Evolutionary conservation across 2,888 invertebrate genomes (phyloP), one percentile per base, ranked within the genome.

Genomic region (Hirtodrosophila duncani): DNA sequence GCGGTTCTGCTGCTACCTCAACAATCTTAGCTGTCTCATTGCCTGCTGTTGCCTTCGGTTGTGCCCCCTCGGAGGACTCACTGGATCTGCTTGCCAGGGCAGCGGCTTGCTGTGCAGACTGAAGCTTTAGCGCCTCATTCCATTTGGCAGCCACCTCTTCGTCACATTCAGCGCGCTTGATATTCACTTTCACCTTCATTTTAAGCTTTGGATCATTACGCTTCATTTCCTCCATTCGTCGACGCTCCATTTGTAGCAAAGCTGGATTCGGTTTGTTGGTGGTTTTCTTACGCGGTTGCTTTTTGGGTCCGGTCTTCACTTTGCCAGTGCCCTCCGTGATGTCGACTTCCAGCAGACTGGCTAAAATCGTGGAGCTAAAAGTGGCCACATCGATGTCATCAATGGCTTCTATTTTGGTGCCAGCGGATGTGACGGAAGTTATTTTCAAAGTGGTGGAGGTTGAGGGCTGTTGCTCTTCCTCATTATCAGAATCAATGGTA

Each of bases 181-280:
- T 44, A 6, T 71, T 66, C 6, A 86, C 70, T 10, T 59, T 30
- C 24, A 82, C 79, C 43, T 81, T 74, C 74, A 77, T 84, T 52
- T 85, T 85, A 2, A 87, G 53, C 39, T 87, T 86, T 9, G 62
- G 41, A 65, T 86, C 86, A n/a, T 66, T 82, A 3, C 69, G 75
- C 37, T 84, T 85, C 17, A 81, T 63, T 33, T 86, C 84, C 13
- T 83, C 81, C 41, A 85, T 63, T 7, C 84, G 83, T 48, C 82
- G 82, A 2, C 82, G 81, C 37, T 84, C 82, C 37, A 86, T 70
- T 38, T 85, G 84, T 6, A 86, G 48, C 7, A 86, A 57, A 9
- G 85, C 84, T 8, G 86, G 87, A 80, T 86, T 86, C 7, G 85
- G 85, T 59, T 82, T 86, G 38, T 83, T 80, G 1, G 86, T 86